A percentile compares a stretch with the other conserved stretches of the same genome.
Evolutionary conservation across 2,797 vertebrate species (phyloP).

Genomic region (Vultur gryphus): DNA sequence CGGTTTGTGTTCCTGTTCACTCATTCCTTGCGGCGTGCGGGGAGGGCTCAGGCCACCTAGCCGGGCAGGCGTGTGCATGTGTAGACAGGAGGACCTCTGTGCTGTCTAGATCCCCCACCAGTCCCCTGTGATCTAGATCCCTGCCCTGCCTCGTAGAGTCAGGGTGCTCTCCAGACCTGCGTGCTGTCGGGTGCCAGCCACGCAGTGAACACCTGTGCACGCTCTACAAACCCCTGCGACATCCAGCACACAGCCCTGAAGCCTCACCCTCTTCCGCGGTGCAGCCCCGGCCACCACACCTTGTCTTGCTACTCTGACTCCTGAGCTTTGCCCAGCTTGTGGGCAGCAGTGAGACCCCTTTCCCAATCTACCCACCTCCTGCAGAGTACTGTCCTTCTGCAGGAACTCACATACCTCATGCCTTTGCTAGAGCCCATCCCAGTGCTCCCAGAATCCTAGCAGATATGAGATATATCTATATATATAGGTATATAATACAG

Average conservation of each 20-base stretch:
- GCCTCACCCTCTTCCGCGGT: not conserved
- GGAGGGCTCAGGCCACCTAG: not conserved
- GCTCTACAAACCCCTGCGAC: not conserved
- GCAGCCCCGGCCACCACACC: not conserved
- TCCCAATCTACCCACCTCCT: not conserved
- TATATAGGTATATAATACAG: not conserved
- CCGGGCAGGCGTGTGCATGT: not conserved
- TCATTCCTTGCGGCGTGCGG: not conserved
- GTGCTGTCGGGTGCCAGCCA: accelerated
- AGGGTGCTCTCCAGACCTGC: not conserved
- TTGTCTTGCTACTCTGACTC: not conserved
- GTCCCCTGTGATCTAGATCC: not conserved
- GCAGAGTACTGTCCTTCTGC: not conserved
- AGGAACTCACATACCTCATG: not conserved
- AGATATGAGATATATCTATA: accelerated
- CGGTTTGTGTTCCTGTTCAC: slow-evolving; percentile 42
- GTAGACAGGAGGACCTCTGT: not conserved
- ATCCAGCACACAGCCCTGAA: accelerated
- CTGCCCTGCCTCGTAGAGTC: not conserved
- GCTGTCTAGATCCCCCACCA: not conserved
- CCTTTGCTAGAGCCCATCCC: not conserved
- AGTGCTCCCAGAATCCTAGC: not conserved
- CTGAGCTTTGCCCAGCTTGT: not conserved
- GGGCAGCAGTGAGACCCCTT: not conserved
- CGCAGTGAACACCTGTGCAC: accelerated